Percentiles rank a stretch among this genome's conserved stretches.
Evolutionary conservation across 2,113 vertebrate species (phyloP).

Genomic region (Crotalus helleri): DNA sequence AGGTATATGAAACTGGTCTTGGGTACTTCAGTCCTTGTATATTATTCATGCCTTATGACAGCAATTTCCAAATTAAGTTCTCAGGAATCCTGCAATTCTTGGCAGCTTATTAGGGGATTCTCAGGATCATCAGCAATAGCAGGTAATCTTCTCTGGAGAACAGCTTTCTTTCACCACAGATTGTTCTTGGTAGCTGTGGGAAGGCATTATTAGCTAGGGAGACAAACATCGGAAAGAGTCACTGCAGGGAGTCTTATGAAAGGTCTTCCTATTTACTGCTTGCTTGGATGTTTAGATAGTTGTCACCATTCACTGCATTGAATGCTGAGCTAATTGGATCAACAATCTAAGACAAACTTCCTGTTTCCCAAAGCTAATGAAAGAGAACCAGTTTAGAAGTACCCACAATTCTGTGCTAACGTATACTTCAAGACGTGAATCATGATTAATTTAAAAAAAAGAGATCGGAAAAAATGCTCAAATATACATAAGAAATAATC

Average conservation of each 20-base stretch:
- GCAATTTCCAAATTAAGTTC: neutral
- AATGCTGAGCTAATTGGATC: neutral
- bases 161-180: neutral
- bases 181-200: neutral
- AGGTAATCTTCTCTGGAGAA: neutral
- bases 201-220: neutral
- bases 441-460: neutral
- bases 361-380: neutral
- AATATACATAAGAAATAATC: neutral
- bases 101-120: neutral
- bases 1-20: neutral
- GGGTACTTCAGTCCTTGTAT: neutral
- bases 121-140: neutral
- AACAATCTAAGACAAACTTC: neutral
- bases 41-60: neutral
- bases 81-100: neutral
- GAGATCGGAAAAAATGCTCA: neutral
- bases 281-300: neutral
- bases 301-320: neutral
- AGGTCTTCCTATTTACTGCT: neutral
- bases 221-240: neutral
- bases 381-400: neutral
- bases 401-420: neutral
- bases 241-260: neutral
- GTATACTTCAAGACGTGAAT: neutral